Conservation (phyloP, 1,140 invertebrate genomes). For the Argopecten irradians region DNA sequence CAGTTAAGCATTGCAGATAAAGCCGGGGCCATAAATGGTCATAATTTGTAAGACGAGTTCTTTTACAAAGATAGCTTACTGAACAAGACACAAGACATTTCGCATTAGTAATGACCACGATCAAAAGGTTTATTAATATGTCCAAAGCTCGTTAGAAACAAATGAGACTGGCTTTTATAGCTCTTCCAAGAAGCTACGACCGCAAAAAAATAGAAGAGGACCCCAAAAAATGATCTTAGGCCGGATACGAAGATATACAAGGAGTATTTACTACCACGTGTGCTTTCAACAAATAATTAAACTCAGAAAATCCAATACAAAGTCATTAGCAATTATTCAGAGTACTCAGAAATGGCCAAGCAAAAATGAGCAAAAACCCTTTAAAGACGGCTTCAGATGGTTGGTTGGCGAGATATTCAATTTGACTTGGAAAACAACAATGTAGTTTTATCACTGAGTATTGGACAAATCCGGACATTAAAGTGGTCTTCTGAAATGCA, state of each 20-base stretch:
- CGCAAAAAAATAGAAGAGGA: neutral
- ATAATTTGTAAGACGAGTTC: constrained; percentile 1
- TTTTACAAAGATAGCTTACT: neutral
- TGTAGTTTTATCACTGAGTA: neutral
- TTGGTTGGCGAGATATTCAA: neutral
- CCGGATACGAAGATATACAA: constrained; percentile 9
- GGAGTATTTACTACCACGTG: neutral
- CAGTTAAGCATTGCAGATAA: neutral
- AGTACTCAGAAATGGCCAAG: neutral
- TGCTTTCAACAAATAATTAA: constrained; percentile 23
- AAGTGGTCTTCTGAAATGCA: neutral
- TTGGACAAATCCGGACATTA: neutral
- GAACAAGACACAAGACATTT: constrained; percentile 14
- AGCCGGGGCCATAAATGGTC: neutral
- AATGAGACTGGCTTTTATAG: neutral
- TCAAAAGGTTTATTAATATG: constrained; percentile 23
- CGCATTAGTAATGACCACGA: constrained; percentile 8
- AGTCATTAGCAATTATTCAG: constrained; percentile 1
- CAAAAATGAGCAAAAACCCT: constrained; percentile 21
- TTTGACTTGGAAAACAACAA: neutral
- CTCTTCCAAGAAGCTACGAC: neutral
- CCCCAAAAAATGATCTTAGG: neutral
- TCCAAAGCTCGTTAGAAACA: neutral
- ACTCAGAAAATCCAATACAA: neutral
- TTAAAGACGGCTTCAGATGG: neutral